phyloP scores from a whole-genome alignment of 2,113 vertebrate genomes.

The Lophochroa leadbeateri region DNA sequence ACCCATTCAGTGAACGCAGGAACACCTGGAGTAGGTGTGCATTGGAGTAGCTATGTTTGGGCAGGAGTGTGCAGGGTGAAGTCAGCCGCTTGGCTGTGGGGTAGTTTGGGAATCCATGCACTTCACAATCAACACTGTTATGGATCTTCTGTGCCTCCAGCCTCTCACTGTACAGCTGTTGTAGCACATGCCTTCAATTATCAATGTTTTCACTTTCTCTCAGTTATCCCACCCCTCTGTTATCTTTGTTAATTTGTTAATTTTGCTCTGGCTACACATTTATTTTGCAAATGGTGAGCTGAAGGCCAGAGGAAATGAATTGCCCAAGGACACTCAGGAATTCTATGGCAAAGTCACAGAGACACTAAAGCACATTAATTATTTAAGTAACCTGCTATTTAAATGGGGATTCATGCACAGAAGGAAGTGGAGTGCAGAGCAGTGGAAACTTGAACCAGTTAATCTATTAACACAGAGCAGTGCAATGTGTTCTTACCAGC shows the following conservation, averaged over 20 bases:
- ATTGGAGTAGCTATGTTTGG: rapidly evolving
- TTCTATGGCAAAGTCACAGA: background rate
- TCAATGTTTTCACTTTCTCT: background rate
- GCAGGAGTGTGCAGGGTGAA: background rate
- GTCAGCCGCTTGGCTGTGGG: background rate
- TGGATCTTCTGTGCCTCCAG: background rate
- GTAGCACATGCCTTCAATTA: background rate
- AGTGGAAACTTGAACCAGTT: background rate
- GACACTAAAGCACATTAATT: slow-evolving; percentile 2
- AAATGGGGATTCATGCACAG: background rate
- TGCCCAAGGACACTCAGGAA: background rate
- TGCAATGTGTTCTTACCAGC: background rate
- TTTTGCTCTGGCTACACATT: background rate
- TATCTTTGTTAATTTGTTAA: slow-evolving; percentile 12
- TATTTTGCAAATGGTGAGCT: background rate
- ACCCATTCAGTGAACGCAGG: background rate
- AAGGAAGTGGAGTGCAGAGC: background rate
- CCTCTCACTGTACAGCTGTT: background rate
- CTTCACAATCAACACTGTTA: background rate
- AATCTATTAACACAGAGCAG: background rate
- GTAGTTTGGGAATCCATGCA: background rate
- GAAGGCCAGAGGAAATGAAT: background rate
- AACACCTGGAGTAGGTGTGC: background rate
- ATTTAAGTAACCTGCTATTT: slow-evolving; percentile 16
- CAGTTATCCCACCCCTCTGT: background rate